Evolutionary conservation across 2,113 vertebrate genomes (phyloP).

Genomic region (Prionailurus bengalensis): DNA sequence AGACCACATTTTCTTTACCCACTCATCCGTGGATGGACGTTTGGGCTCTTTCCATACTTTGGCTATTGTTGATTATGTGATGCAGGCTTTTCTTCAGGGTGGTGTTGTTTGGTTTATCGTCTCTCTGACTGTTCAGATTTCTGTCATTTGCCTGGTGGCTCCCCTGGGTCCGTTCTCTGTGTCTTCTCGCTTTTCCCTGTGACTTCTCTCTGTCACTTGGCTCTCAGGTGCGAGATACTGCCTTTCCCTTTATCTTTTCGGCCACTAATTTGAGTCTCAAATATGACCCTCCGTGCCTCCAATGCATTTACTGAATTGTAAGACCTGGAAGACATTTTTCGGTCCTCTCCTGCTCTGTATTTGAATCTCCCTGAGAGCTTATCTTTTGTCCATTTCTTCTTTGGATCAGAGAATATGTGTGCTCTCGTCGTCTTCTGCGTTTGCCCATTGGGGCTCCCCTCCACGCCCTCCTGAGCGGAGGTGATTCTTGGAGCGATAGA

Average conservation of each 20-base stretch:
- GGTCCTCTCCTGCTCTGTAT: neutral
- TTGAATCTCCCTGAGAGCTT: neutral
- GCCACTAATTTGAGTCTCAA: neutral
- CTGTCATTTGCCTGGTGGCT: neutral
- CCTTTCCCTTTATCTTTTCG: neutral
- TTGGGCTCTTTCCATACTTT: too few relatives aligned
- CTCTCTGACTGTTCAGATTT: neutral
- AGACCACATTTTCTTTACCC: too few relatives aligned
- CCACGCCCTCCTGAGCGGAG: fast-evolving
- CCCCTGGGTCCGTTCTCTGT: neutral
- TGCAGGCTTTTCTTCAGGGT: neutral
- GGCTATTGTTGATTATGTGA: too few relatives aligned
- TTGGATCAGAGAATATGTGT: neutral
- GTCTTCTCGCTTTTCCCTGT: neutral
- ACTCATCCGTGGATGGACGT: too few relatives aligned
- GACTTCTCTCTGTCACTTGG: neutral
- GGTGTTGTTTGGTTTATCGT: neutral
- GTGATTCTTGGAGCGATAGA: neutral
- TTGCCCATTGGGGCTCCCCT: neutral
- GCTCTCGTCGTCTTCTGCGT: neutral
- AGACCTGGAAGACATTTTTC: neutral
- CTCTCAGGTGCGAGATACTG: neutral
- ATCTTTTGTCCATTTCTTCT: neutral
- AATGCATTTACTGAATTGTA: neutral
- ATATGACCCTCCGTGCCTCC: neutral